Evolutionary conservation across 2,113 vertebrate genomes (phyloP).

Genomic region (Patagioenas fasciata): DNA sequence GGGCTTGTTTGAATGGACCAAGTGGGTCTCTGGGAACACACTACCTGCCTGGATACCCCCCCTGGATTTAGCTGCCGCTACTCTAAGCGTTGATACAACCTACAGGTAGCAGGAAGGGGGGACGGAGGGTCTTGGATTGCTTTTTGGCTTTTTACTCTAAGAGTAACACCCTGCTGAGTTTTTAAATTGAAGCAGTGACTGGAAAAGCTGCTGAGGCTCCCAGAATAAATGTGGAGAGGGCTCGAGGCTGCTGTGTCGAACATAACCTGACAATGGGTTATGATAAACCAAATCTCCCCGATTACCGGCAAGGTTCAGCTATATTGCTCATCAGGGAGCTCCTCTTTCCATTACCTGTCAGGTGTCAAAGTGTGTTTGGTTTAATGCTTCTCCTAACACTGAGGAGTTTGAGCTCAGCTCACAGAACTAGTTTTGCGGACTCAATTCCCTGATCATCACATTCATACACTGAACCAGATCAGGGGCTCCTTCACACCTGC

Average conservation of each 20-base stretch:
- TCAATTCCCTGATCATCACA: not conserved
- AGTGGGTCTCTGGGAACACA: constrained; percentile 92
- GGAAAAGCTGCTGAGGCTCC: not conserved
- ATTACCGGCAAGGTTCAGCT: not conserved
- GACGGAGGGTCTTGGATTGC: not conserved
- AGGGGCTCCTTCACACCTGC: not conserved
- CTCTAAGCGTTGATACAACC: constrained; percentile 93
- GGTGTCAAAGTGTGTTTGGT: not conserved
- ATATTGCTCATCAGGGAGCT: not conserved
- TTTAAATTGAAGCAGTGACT: not conserved
- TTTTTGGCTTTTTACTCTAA: not conserved
- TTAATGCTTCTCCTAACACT: not conserved
- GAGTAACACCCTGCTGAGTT: not conserved
- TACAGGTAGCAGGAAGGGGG: constrained; percentile 82
- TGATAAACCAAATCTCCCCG: not conserved
- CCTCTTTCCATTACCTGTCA: not conserved
- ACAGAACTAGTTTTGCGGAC: not conserved
- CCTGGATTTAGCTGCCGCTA: constrained; percentile 86
- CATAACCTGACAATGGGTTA: accelerated
- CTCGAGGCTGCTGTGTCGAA: not conserved
- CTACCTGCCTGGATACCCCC: constrained; percentile 91
- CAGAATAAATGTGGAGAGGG: not conserved
- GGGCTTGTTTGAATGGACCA: constrained; percentile 97
- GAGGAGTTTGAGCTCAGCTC: not conserved
- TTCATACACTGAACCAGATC: not conserved